phyloP scores from a whole-genome alignment of 2,888 invertebrate species.

The Alcis repandata region DNA sequence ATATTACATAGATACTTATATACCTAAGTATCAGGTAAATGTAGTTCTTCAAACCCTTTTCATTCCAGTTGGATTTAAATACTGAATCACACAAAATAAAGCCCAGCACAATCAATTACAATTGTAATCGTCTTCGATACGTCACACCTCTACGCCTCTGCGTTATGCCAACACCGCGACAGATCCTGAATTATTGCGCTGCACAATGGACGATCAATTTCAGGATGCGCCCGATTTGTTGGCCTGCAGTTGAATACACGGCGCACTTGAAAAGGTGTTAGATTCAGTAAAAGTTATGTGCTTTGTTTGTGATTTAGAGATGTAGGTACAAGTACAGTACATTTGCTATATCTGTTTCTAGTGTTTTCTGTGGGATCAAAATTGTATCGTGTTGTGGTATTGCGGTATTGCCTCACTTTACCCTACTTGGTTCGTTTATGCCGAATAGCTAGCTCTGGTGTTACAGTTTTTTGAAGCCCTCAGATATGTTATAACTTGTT shows the following conservation, averaged over 20 bases:
- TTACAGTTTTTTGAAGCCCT: no score
- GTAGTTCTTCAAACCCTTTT: constrained; percentile 7
- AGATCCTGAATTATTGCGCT: constrained; percentile 75
- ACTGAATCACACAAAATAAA: constrained; percentile 48
- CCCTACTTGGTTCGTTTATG: no score
- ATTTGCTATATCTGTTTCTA: no score
- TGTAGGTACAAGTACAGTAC: no score
- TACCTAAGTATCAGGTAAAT: no score
- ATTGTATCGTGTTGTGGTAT: no score
- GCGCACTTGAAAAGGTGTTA: background rate
- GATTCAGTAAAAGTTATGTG: background rate
- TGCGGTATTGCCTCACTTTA: no score
- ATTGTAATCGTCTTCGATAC: constrained; percentile 46
- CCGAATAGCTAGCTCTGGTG: no score
- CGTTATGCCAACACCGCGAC: constrained; percentile 71
- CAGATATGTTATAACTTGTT: no score
- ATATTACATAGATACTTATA: no score
- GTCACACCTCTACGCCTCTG: constrained; percentile 54
- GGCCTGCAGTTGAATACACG: constrained; percentile 8
- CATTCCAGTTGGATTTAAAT: constrained; percentile 26
- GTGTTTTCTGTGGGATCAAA: no score
- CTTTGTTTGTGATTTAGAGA: no score
- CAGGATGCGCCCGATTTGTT: constrained; percentile 55
- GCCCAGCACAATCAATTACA: constrained; percentile 49
- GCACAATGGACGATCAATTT: constrained; percentile 81